phyloP scores from a whole-genome alignment of 2,888 invertebrate genomes.

The Eupithecia exiguata region DNA sequence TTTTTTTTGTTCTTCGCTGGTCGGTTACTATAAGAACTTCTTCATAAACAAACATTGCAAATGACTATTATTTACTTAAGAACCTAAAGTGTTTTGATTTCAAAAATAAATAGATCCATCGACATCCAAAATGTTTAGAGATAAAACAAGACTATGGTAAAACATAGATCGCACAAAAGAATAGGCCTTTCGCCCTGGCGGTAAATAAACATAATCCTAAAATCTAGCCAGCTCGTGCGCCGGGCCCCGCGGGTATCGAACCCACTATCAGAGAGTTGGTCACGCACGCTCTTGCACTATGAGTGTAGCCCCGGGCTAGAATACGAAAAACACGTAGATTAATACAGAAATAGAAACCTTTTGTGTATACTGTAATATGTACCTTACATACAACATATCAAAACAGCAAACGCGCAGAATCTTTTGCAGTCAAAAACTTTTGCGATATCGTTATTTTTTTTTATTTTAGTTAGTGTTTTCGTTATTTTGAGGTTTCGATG shows the following conservation, averaged over 20 bases:
- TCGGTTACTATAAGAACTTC: not conserved
- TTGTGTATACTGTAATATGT: slow-evolving; percentile 11
- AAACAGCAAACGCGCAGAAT: not conserved
- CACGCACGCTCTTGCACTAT: slow-evolving; percentile 47
- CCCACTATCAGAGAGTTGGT: slow-evolving; percentile 46
- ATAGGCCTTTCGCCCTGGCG: slow-evolving; percentile 18
- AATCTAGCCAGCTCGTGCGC: slow-evolving; percentile 36
- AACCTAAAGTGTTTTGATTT: not conserved
- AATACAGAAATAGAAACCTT: slow-evolving; percentile 28
- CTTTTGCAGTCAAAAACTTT: not conserved
- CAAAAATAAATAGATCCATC: not conserved
- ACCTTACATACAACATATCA: not conserved
- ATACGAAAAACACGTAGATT: slow-evolving; percentile 43
- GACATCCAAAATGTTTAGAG: not conserved
- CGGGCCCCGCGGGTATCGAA: slow-evolving; percentile 43
- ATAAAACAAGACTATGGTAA: not conserved
- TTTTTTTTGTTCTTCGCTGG: not conserved
- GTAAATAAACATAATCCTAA: slow-evolving; percentile 36
- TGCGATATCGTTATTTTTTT: too few species aligned
- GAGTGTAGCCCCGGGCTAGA: slow-evolving; percentile 37
- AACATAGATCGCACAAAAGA: slow-evolving; percentile 14
- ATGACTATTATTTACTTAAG: not conserved
- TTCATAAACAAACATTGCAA: not conserved
- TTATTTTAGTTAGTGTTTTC: not conserved
- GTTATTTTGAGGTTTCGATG: not conserved